Percentiles rank a stretch among this genome's conserved stretches.
phyloP scores from a whole-genome alignment of 2,888 invertebrate species.

The Apamea monoglypha region DNA sequence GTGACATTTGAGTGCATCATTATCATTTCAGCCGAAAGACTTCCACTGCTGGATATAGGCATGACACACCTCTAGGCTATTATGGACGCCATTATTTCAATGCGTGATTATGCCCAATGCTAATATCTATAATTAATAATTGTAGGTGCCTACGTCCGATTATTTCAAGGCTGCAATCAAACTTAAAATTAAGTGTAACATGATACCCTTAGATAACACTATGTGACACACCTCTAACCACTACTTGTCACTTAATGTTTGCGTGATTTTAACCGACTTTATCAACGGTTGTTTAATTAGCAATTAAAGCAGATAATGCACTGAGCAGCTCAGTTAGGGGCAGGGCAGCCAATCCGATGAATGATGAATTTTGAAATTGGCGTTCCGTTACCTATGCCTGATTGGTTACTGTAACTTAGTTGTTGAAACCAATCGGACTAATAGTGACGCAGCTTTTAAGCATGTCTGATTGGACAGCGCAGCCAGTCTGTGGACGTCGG shows the following conservation, averaged over 20 bases:
- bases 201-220: conserved; percentile 41
- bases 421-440: conserved; percentile 9
- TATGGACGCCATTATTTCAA: conserved; percentile 6
- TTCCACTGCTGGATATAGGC: too few species aligned
- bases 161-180: conserved; percentile 49
- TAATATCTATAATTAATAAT: conserved; percentile 15
- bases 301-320: conserved; percentile 44
- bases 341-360: conserved; percentile 38
- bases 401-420: conserved; percentile 34
- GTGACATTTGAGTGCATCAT: neutral
- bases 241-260: conserved; percentile 62
- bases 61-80: neutral
- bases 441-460: conserved; percentile 5
- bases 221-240: conserved; percentile 70
- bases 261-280: conserved; percentile 67
- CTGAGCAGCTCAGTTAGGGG: neutral
- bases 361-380: too few species aligned
- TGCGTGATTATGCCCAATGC: conserved; percentile 21
- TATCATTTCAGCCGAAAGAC: too few species aligned
- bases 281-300: conserved; percentile 61
- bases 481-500: neutral
- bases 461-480: conserved; percentile 27
- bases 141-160: conserved; percentile 10
- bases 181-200: conserved; percentile 21
- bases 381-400: conserved; percentile 5